phyloP scores from a whole-genome alignment of 2,797 vertebrate genomes.

The Erpetoichthys calabaricus region DNA sequence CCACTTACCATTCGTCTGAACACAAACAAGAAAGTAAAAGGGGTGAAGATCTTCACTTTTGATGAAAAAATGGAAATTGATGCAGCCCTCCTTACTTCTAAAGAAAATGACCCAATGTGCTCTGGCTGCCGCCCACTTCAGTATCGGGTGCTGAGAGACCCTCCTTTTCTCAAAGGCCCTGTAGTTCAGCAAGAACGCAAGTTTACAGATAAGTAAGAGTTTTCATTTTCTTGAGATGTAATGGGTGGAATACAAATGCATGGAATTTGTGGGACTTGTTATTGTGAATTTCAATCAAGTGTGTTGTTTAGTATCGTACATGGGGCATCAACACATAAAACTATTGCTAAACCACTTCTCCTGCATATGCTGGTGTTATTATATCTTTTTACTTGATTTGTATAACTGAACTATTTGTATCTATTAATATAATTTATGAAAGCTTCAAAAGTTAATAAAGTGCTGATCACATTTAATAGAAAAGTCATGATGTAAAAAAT shows the following conservation, averaged over 20 bases:
- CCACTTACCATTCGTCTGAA: slow-evolving; percentile 72
- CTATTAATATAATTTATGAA: too few species aligned
- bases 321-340: too few species aligned
- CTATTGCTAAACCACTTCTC: too few species aligned
- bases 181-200: slow-evolving; percentile 44
- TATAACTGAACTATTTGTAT: too few species aligned
- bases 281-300: too few species aligned
- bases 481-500: neutral
- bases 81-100: slow-evolving; percentile 70
- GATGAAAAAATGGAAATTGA: slow-evolving; percentile 91
- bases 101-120: slow-evolving; percentile 57
- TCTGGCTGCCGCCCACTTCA: slow-evolving; percentile 57
- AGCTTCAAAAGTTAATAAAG: too few species aligned
- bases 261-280: too few species aligned
- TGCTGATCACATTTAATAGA: too few species aligned
- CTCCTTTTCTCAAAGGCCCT: slow-evolving; percentile 45
- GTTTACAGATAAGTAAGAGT: slow-evolving; percentile 69
- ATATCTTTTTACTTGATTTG: too few species aligned
- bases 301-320: too few species aligned
- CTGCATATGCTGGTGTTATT: too few species aligned
- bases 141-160: slow-evolving; percentile 63
- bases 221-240: slow-evolving; percentile 2
- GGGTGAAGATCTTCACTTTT: slow-evolving; percentile 76
- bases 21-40: slow-evolving; percentile 44
- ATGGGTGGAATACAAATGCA: neutral